phyloP scores from a whole-genome alignment of 2,888 invertebrate genomes.

The Hedychridium roseum region DNA sequence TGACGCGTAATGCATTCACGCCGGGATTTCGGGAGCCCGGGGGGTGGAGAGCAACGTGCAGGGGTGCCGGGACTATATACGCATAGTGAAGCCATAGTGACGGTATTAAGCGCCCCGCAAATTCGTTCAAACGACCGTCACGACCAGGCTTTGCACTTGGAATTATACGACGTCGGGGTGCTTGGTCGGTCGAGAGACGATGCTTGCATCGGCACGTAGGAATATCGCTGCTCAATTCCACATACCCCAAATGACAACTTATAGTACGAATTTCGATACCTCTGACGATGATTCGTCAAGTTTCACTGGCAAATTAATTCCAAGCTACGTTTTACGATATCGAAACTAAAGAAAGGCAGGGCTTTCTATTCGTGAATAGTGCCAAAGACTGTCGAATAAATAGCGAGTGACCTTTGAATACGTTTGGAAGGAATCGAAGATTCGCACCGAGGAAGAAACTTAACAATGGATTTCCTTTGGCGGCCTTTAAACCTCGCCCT shows the following conservation, averaged over 20 bases:
- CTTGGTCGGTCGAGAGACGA: too few species aligned
- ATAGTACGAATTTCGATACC: slow-evolving; percentile 16
- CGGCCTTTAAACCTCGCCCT: slow-evolving; percentile 22
- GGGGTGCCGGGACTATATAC: slow-evolving; percentile 23
- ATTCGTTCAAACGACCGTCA: slow-evolving; percentile 28
- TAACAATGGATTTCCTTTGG: slow-evolving; percentile 15
- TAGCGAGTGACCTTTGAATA: too few species aligned
- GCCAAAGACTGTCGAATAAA: too few species aligned
- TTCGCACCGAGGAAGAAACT: too few species aligned
- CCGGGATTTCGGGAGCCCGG: slow-evolving; percentile 51
- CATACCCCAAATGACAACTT: too few species aligned
- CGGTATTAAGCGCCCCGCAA: slow-evolving; percentile 39
- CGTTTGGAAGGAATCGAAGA: too few species aligned
- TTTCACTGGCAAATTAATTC: too few species aligned
- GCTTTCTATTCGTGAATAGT: slow-evolving; percentile 7
- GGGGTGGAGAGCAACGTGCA: slow-evolving; percentile 31
- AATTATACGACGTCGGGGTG: too few species aligned
- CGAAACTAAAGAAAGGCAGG: slow-evolving; percentile 2
- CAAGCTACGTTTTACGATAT: slow-evolving; percentile 1
- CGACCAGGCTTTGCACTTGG: slow-evolving; percentile 31
- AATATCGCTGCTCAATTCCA: too few species aligned
- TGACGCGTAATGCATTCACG: slow-evolving; percentile 64
- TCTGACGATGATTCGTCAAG: too few species aligned
- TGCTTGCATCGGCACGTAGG: too few species aligned
- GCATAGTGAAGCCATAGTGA: slow-evolving; percentile 29